A percentile compares a stretch with the other conserved stretches of the same genome.
phyloP scores from a whole-genome alignment of 1,140 invertebrate genomes.

The Drosophila repleta region DNA sequence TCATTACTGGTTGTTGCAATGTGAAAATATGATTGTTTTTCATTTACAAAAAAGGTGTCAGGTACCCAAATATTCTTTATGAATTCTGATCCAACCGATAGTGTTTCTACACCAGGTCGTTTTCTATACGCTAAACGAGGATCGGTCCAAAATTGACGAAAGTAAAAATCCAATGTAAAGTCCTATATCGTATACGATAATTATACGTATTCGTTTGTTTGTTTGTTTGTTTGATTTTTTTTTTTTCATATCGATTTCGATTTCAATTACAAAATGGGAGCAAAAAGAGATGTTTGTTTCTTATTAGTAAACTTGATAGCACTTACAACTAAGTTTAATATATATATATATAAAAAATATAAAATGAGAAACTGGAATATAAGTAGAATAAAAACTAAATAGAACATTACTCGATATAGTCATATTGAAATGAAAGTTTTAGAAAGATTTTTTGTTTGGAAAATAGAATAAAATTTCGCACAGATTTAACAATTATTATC shows the following conservation, averaged over 20 bases:
- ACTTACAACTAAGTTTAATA: slow-evolving; percentile 20
- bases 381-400: slow-evolving; percentile 15
- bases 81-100: slow-evolving; percentile 96
- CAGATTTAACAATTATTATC: slow-evolving; percentile 1
- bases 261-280: slow-evolving; percentile 35
- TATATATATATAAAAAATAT: slow-evolving; percentile 1
- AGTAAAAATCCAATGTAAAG: slow-evolving; percentile 99
- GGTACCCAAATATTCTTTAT: slow-evolving; percentile 99
- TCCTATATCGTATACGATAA: slow-evolving; percentile 87
- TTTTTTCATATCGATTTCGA: not conserved
- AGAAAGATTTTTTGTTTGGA: slow-evolving; percentile 24
- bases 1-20: slow-evolving; percentile 98
- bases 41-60: slow-evolving; percentile 99
- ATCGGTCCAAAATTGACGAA: slow-evolving; percentile 99
- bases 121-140: slow-evolving; percentile 95
- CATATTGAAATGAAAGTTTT: slow-evolving; percentile 27
- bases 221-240: not conserved
- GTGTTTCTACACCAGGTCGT: slow-evolving; percentile 92
- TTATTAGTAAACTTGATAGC: slow-evolving; percentile 52
- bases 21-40: slow-evolving; percentile 99
- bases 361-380: not conserved
- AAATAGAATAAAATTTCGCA: slow-evolving; percentile 22
- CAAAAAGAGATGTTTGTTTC: slow-evolving; percentile 57
- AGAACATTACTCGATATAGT: slow-evolving; percentile 18
- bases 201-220: not conserved